Conservation (phyloP, 2,888 invertebrate species). For the Diaphora mendica region DNA sequence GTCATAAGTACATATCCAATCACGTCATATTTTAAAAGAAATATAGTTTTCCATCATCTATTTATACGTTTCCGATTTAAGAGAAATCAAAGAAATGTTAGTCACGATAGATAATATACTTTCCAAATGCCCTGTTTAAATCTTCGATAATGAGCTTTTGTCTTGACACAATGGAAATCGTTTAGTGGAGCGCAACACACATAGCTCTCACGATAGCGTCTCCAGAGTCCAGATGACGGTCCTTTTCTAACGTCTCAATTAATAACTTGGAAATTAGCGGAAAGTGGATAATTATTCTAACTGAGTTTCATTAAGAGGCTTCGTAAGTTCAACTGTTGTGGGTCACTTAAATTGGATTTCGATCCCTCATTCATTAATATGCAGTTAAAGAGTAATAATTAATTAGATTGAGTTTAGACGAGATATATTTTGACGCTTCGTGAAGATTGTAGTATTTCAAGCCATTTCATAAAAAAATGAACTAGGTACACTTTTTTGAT, state of each 20-base stretch:
- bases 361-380: slow-evolving; percentile 51
- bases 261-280: slow-evolving; percentile 83
- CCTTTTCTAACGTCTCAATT: slow-evolving; percentile 77
- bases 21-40: too few relatives aligned
- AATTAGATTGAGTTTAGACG: slow-evolving; percentile 30
- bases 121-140: slow-evolving; percentile 40
- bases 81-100: neutral
- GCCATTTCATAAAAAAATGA: too few relatives aligned
- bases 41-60: neutral
- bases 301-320: slow-evolving; percentile 75
- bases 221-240: slow-evolving; percentile 73
- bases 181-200: slow-evolving; percentile 44
- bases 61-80: neutral
- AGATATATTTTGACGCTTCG: neutral
- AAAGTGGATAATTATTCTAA: slow-evolving; percentile 81
- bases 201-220: slow-evolving; percentile 51
- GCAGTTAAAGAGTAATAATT: slow-evolving; percentile 47
- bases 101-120: neutral
- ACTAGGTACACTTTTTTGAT: neutral
- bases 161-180: slow-evolving; percentile 57
- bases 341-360: slow-evolving; percentile 63
- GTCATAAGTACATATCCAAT: neutral
- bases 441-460: neutral
- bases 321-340: slow-evolving; percentile 51
- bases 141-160: slow-evolving; percentile 63